Evolutionary conservation across 1,140 invertebrate genomes (phyloP).

Genomic region (Nomia melanderi): DNA sequence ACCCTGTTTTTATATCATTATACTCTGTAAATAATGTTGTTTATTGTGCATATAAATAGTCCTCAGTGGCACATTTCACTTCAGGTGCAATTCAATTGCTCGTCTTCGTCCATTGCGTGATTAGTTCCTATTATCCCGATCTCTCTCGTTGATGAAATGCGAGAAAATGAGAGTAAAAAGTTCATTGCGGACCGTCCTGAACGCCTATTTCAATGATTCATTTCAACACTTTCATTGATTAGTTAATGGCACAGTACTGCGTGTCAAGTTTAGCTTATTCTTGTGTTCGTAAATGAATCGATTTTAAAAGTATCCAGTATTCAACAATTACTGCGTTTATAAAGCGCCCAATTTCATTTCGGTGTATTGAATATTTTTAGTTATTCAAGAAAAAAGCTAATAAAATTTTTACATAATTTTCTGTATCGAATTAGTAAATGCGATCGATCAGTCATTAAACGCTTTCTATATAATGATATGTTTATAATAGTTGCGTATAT

Average conservation of each 20-base stretch:
- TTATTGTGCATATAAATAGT: neutral
- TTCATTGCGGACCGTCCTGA: neutral
- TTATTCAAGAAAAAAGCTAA: no score
- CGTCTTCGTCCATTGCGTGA: neutral
- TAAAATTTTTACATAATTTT: no score
- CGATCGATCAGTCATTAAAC: no score
- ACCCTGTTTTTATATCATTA: no score
- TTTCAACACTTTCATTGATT: neutral
- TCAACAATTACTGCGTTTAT: no score
- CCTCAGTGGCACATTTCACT: neutral
- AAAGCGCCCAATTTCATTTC: no score
- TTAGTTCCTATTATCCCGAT: constrained; percentile 15
- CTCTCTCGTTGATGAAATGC: neutral
- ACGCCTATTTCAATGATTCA: neutral
- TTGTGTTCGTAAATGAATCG: neutral
- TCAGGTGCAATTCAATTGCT: neutral
- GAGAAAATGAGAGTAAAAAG: neutral
- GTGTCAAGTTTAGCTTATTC: neutral
- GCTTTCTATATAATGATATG: no score
- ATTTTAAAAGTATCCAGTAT: no score
- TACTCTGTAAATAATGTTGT: no score
- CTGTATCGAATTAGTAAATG: no score
- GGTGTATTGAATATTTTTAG: no score
- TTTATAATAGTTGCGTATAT: no score
- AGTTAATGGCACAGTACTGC: neutral